Base-by-base conservation (phyloP, 2,113 vertebrate genomes). In the Saguinus imperator region DNA sequence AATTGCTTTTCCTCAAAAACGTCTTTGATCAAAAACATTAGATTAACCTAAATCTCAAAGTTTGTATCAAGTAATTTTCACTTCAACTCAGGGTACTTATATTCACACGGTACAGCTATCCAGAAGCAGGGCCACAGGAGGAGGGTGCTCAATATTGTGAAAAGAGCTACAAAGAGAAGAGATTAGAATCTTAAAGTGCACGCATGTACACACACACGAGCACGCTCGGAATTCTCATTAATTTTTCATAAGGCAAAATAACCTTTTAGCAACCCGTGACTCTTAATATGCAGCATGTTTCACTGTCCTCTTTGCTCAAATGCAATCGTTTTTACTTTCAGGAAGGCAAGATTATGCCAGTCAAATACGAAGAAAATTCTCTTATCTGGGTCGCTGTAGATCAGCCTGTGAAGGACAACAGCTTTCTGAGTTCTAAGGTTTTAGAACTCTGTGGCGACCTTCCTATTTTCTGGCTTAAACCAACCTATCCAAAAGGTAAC, bases 401-500 rank as follows among this genome's bases (percentile, higher is more conserved):
- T 2, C 98, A 99, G 94, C 99, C 99, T 2, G 98, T 99, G 97
- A 99, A 99, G 98, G 99, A 99, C 97, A 99, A 96, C 96, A 98
- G 98, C 87, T 99, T 99, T 98, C 97, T 99, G 98, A 99, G 99
- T 97, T 80, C 98, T 89, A 99, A 99, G 98, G 99, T 99, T 92
- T 98, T 99, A 98, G 98, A 99, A 98, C 99, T 99, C 93, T 99
- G 99, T 9, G 96, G 98, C 17, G 98, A 99, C 95, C 99, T 99
- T 97, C 99, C 99, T 5, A 99, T 99, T 98, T 99, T 99, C 98
- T 99, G 99, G 99, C 99, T 99, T 97, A 99, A 98, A 94, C 99
- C 99, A 35, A 98, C 98, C 3, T 98, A 99, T 92, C 98, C 98
- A 50, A 99, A 99, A 99, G 99, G 99, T 99, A 99, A 95, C n/a